These are phyloP conservation scores for Alaudala cheleensis DNA, from an alignment of 2,113 vertebrate genomes.

Conservation along the genomic window DNA sequence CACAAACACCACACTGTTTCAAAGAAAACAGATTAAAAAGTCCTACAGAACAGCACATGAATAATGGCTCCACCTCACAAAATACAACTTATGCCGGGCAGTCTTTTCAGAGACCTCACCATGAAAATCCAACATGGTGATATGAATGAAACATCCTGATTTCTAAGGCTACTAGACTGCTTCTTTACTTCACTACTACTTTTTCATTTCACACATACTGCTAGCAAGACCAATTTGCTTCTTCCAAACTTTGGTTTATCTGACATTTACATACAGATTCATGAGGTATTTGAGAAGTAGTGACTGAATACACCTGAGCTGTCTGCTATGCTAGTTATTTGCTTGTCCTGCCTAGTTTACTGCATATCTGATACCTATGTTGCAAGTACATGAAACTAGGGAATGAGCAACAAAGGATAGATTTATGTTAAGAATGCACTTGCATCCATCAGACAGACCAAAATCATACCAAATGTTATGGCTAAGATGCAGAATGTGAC, in stretches of 20 bases:
- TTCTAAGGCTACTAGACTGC: not conserved
- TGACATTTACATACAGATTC: not conserved
- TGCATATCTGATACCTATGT: not conserved
- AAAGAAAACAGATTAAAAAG: not conserved
- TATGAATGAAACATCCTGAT: not conserved
- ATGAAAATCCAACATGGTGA: not conserved
- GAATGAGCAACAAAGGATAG: not conserved
- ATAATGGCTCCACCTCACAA: not conserved
- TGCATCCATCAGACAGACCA: not conserved
- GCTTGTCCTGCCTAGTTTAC: not conserved
- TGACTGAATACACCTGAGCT: not conserved
- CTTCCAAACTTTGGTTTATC: not conserved
- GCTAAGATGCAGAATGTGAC: not conserved
- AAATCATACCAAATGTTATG: not conserved
- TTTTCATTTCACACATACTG: not conserved
- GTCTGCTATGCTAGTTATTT: not conserved
- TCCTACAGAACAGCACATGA: not conserved
- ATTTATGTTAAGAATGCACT: not conserved
- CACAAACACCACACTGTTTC: not conserved
- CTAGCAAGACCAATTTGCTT: not conserved
- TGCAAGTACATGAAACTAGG: not conserved
- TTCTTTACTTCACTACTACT: not conserved
- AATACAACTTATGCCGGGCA: not conserved
- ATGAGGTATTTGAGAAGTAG: not conserved
- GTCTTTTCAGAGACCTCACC: not conserved